Base-by-base conservation (phyloP, 2,113 vertebrate species). In the Vireo altiloquus region DNA sequence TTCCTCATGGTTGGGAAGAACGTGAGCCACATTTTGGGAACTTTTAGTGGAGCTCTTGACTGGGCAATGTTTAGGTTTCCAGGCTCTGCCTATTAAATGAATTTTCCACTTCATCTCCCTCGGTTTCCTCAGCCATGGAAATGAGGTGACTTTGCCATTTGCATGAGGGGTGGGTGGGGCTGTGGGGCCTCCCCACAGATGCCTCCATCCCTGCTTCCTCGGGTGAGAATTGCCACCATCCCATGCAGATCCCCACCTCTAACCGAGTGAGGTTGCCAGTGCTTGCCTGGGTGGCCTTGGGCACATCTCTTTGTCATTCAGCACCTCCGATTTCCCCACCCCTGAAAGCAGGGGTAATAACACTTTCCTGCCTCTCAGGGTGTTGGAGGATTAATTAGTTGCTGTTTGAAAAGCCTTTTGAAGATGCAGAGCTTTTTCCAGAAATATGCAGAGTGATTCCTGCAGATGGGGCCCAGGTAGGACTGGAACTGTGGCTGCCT, bases 231-330 rank as follows among this genome's bases (percentile, higher is more conserved):
- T 78, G 86, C 81, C 91, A 52, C 68, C 64, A 3, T 50, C 59
- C 75, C 27, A 35, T 80, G 88, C 92, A 81, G 52, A 68, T 61
- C 42, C 37, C 79, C 89, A 54, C 89, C 75, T 86, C 59, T 3
- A 50, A 10, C 59, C 64, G 1, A 44, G 18, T 27, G 71, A 80
- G 74, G 23, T 71, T 93, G 84, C 60, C n/a, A 3, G 1, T 47
- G 65, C 59, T 88, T 94, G 84, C 89, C 80, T 90, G 70, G 85
- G 87, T 94, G 94, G 94, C 93, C 87, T 52, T 86, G 84, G 92
- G 94, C 92, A 74, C 81, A 69, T 95, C 52, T 92, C 92, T 95
- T 93, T 95, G 93, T 89, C 96, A 93, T 95, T 95, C 87, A 91
- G 82, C 89, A 49, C 65, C 71, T 87, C 92, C 33, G 89, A 59